Evolutionary conservation across 2,888 invertebrate genomes (phyloP), one percentile per base, ranked within the genome.

Genomic region (Dicycla oo): DNA sequence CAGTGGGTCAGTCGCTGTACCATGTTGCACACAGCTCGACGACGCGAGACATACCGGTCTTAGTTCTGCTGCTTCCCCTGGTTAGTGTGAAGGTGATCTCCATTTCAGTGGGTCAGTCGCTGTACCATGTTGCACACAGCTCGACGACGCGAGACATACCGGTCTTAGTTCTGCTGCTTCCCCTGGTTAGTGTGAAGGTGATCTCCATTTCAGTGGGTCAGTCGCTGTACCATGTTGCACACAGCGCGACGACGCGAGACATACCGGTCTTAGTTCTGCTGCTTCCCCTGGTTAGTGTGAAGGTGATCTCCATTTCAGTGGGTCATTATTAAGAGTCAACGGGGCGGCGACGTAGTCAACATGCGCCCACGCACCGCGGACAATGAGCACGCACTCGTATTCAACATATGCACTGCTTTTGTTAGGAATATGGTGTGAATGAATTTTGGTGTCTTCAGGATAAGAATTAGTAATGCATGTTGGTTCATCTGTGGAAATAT

Each of bases 281-380:
- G 47, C 10, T 3, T 65, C 38, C 18, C 0, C 47, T 47, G 30
- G 20, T 40, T 18, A 26, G 51, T 75, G 30, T 23, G 54, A 51
- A 66, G 45, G 45, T 76, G 71, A 76, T 81, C 63, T 81, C 58
- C 54, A 69, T 80, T 71, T 66, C 78, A 72, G 54, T 65, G 49
- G 73, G 66, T 78, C 67, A 79, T 81, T 75, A 79, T 73, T 78
- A 73, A 61, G 53, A 73, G 73, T 69, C 67, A 47, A 66, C 74
- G 60, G 64, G 70, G 82, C 75, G 78, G 78, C 63, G 73, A 69
- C 69, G 43, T 53, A 62, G 47, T 65, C n/a, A 54, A 65, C 73
- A 64, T 66, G 70, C 85, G 77, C 87, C 85, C 40, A 85, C 85
- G 77, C 85, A 40, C 30, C 34, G 49, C 43, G 67, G 73, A 77